Evolutionary conservation across 2,113 vertebrate genomes (phyloP), one percentile per base, ranked within the genome.

Genomic region (Setophaga kirtlandii): DNA sequence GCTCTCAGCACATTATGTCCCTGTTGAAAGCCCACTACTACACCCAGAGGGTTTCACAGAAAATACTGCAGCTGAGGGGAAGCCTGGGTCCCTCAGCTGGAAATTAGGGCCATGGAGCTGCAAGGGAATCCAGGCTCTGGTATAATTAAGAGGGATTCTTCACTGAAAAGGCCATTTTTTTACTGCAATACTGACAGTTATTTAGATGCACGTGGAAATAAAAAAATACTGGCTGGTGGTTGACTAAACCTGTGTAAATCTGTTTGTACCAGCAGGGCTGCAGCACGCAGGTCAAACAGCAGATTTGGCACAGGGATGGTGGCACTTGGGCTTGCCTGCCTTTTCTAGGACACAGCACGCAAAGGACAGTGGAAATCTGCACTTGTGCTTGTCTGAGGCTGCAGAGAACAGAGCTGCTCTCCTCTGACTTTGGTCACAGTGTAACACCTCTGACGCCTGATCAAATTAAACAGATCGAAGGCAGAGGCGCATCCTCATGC

Each of bases 11-110:
- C 13, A 2, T 33, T 70, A 63, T 18, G 49, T 10, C 68, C 75
- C 76, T 42, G 37, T 31, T 83, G 85, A 89, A 93, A 93, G 53
- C 56, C 65, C 52, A 16, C 46, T 76, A 15, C 63, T 79, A 21
- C 64, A 74, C 68, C 73, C 86, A 31, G 73, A 83, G 63, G 85
- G 90, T 25, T 97, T 68, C 63, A 27, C 37, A 41, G 86, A 65
- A 83, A 89, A 76, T 52, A 37, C 60, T 50, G 78, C 59, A 52
- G 77, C 76, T 31, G 10, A 3, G 60, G 65, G 67, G 31, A 58
- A 42, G 47, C 7, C 50, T 24, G 59, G 20, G 44, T 64, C 39
- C 89, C 63, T n/a, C 71, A 12, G 50, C 20, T 37, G 33, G 59
- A 89, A 79, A 74, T 64, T 6, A 47, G 42, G 63, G 87, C 82